Evolutionary conservation across 2,888 invertebrate genomes (phyloP).

Genomic region (Gastracanthus pulcherrimus): DNA sequence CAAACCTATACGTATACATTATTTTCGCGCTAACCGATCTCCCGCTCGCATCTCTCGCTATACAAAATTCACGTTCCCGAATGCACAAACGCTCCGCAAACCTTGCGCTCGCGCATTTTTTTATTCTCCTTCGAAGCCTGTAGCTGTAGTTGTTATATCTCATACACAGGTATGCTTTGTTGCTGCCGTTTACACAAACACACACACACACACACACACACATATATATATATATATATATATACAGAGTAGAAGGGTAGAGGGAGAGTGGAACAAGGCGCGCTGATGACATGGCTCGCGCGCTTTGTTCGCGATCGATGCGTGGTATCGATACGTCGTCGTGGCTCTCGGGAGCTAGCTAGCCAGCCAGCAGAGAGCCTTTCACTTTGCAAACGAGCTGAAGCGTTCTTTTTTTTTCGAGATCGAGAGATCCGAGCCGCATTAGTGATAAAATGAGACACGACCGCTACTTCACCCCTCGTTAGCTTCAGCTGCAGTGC

Average conservation of each 20-base stretch:
- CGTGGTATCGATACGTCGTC: constrained; percentile 24
- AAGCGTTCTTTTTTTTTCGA: constrained; percentile 41
- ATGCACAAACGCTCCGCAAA: no score
- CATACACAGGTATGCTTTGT: background rate
- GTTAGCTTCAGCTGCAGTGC: background rate
- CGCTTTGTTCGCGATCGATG: constrained; percentile 29
- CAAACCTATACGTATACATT: background rate
- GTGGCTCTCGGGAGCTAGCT: background rate
- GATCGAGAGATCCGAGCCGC: constrained; percentile 27
- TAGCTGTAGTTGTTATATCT: no score
- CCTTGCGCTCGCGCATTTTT: background rate
- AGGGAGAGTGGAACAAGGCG: background rate
- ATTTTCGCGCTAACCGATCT: background rate
- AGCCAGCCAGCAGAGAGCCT: constrained; percentile 5
- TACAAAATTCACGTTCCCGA: background rate
- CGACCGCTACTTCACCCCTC: constrained; percentile 14
- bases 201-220: no score
- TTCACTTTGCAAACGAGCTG: constrained; percentile 38
- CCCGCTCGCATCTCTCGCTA: background rate
- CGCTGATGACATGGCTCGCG: constrained; percentile 15
- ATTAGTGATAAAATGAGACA: constrained; percentile 53
- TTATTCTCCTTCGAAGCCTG: background rate
- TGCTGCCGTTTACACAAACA: background rate
- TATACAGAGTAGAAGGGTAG: no score
- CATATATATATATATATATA: no score